phyloP scores from a whole-genome alignment of 2,113 vertebrate genomes.

The Hepsetus odoe region DNA sequence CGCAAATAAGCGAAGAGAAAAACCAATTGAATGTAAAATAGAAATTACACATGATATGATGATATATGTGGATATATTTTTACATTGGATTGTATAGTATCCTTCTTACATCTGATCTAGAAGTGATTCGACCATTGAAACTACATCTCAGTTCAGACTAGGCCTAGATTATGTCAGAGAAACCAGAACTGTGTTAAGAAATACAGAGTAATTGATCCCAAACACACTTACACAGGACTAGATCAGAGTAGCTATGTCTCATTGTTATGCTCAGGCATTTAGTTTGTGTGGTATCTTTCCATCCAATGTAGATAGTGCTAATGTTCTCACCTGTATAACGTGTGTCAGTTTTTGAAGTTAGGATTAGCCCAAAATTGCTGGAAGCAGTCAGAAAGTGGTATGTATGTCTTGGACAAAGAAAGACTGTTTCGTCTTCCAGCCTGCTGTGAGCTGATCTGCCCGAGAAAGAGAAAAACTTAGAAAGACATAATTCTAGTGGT shows the following conservation, averaged over 20 bases:
- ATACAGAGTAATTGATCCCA: too few species aligned
- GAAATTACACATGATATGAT: too few species aligned
- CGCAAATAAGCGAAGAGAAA: too few species aligned
- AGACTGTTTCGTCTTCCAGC: conserved; percentile 14
- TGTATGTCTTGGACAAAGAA: conserved; percentile 22
- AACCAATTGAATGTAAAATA: too few species aligned
- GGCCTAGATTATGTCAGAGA: too few species aligned
- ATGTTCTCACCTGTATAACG: conserved; percentile 1
- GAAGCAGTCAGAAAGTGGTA: conserved; percentile 9
- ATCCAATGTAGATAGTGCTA: neutral
- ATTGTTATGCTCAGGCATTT: conserved; percentile 29
- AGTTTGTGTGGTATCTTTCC: conserved; percentile 17
- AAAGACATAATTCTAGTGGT: conserved; percentile 18
- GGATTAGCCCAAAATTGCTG: conserved; percentile 17
- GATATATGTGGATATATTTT: too few species aligned
- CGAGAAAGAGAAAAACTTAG: neutral
- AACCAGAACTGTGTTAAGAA: too few species aligned
- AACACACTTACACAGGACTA: conserved; percentile 14
- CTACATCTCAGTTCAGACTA: too few species aligned
- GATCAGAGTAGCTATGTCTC: conserved; percentile 20
- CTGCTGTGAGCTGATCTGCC: conserved; percentile 2
- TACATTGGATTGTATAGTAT: too few species aligned
- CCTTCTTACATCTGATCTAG: too few species aligned
- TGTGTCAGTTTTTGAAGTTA: conserved; percentile 17
- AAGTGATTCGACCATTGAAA: too few species aligned